Evolutionary conservation across 2,113 vertebrate genomes (phyloP).

Genomic region (Myodes glareolus): DNA sequence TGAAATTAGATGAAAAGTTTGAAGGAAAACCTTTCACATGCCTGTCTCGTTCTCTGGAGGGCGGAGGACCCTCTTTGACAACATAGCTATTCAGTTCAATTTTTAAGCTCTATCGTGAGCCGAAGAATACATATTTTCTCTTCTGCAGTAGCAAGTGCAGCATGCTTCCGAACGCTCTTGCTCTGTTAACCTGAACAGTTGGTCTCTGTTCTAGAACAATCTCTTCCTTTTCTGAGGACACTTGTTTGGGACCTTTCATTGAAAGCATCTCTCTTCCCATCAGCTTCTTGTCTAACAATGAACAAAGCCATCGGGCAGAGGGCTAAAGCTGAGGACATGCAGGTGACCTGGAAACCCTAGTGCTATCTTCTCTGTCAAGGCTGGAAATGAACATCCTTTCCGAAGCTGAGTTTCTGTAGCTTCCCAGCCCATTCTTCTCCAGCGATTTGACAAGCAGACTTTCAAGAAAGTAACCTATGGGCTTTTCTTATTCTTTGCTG

Average conservation of each 20-base stretch:
- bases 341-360: conserved; percentile 73
- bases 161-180: conserved; percentile 54
- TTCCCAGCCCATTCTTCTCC: not conserved
- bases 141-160: conserved; percentile 68
- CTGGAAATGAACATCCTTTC: not conserved
- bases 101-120: conserved; percentile 67
- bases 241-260: conserved; percentile 81
- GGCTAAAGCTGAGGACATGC: conserved; percentile 63
- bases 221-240: conserved; percentile 81
- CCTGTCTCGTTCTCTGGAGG: conserved; percentile 32
- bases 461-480: not conserved
- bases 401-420: not conserved
- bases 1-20: conserved; percentile 49
- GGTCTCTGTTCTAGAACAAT: conserved; percentile 83
- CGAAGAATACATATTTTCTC: conserved; percentile 68
- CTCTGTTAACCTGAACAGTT: conserved; percentile 83
- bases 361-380: not conserved
- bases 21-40: conserved; percentile 29
- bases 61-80: not conserved
- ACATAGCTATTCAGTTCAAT: conserved; percentile 58
- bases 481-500: not conserved
- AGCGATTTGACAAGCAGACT: not conserved
- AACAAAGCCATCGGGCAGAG: conserved; percentile 73
- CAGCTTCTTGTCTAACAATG: conserved; percentile 79
- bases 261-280: conserved; percentile 79